Evolutionary conservation across 2,113 vertebrate genomes (phyloP), one percentile per base, ranked within the genome.

Genomic region (Corythoichthys intestinalis): DNA sequence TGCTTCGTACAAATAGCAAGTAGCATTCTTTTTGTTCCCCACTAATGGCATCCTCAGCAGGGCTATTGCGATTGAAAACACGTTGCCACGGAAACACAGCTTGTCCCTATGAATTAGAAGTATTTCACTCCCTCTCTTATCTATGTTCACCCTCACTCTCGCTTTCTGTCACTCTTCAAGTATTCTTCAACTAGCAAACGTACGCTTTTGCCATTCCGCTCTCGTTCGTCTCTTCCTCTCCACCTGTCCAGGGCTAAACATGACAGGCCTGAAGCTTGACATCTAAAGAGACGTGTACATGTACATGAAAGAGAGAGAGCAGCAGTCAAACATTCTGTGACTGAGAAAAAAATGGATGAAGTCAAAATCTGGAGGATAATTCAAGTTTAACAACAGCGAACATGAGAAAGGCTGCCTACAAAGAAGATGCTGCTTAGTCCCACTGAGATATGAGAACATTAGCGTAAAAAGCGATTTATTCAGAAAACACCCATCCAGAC

Each of bases 41-140:
- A 82, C 89, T 91, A 90, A 91, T 91, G 88, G 87, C 88, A 91
- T 91, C 90, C 88, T 91, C 88, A 89, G 86, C 87, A 86, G 78
- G 73, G 78, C 88, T 82, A 87, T 91, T 90, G 87, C 89, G 85
- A 89, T 91, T 89, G 90, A 86, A 91, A 92, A 90, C 86, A 87
- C 63, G 90, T 92, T 92, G 87, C 90, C 89, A 89, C 77, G 88
- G 90, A 85, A 91, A 92, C 90, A 71, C 88, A 82, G 87, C 81
- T 81, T 75, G 87, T 90, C 89, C 89, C 83, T 80, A 77, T 88
- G 88, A 90, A 91, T 90, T 87, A 88, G 77, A 89, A 89, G 84
- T 82, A 67, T 89, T 76, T 86, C 83, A 62, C 84, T 86, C 78
- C 65, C 82, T 79, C 84, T 79, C 76, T 72, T 47, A 46, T 44